Conservation (phyloP, 2,113 vertebrate species). For the Theristicus caerulescens region DNA sequence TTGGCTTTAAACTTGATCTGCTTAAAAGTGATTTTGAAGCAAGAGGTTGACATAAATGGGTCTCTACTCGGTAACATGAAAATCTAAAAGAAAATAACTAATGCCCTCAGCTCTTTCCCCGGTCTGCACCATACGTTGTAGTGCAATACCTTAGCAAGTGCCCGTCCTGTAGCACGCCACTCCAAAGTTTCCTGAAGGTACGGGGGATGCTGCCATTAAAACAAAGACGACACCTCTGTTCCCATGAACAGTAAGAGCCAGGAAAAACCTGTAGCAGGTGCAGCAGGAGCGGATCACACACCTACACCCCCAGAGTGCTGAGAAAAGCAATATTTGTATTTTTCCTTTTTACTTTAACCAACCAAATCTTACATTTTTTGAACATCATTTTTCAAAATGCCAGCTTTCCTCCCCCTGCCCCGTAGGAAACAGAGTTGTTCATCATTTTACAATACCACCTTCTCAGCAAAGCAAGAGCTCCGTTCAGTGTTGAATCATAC, state of each 20-base stretch:
- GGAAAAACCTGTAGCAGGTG: not conserved
- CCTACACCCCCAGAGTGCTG: not conserved
- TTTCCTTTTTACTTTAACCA: not conserved
- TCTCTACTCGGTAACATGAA: not conserved
- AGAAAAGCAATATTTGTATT: not conserved
- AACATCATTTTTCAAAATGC: not conserved
- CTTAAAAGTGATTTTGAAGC: not conserved
- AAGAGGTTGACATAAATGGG: not conserved
- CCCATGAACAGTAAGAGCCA: not conserved
- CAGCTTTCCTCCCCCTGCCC: rapidly evolving
- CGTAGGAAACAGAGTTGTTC: not conserved
- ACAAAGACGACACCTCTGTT: rapidly evolving
- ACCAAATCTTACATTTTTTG: not conserved
- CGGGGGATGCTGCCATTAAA: not conserved
- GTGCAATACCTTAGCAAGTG: not conserved
- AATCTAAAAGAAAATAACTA: not conserved
- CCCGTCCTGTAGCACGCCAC: rapidly evolving
- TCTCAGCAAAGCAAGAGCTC: not conserved
- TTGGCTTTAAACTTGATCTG: not conserved
- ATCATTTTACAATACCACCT: not conserved
- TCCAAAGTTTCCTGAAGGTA: not conserved
- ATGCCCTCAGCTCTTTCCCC: not conserved
- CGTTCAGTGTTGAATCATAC: not conserved
- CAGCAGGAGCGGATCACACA: not conserved
- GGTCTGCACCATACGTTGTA: not conserved